These are phyloP conservation scores for Sylvilagus bachmani DNA, from an alignment of 2,113 vertebrate species.

Conservation along the genomic window DNA sequence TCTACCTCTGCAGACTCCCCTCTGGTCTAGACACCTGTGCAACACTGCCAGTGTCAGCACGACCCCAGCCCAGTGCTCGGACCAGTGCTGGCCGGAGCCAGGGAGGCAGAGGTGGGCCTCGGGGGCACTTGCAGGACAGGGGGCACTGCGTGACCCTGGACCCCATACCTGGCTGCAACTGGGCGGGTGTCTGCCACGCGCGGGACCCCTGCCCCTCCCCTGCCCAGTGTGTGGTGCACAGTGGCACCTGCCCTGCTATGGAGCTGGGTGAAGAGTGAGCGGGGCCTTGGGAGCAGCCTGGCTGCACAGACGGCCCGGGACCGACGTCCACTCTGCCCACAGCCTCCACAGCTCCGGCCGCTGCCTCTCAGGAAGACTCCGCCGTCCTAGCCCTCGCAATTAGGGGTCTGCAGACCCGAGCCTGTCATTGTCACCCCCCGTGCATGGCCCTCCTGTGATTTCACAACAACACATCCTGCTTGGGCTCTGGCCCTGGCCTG, in stretches of 20 bases:
- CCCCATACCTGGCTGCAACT: too few relatives aligned
- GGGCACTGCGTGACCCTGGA: background rate
- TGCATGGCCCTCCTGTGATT: background rate
- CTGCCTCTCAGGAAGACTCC: too few relatives aligned
- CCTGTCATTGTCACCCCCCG: too few relatives aligned
- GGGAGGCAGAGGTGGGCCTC: background rate
- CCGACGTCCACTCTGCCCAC: background rate
- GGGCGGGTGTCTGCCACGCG: fast-evolving
- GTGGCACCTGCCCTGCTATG: fast-evolving
- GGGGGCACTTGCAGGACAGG: background rate
- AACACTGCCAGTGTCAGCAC: background rate
- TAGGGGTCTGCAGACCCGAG: background rate
- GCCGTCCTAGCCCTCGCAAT: background rate
- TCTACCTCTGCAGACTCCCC: background rate
- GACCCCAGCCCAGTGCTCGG: fast-evolving
- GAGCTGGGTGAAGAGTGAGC: fast-evolving
- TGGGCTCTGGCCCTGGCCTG: too few relatives aligned
- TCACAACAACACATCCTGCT: background rate
- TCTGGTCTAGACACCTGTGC: background rate
- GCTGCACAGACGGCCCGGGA: too few relatives aligned
- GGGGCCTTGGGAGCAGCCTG: fast-evolving
- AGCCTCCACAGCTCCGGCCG: background rate
- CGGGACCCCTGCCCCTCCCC: background rate
- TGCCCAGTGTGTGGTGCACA: background rate
- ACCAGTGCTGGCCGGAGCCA: fast-evolving